Percentiles rank a stretch among this genome's conserved stretches.
These are phyloP conservation scores for Sclerurus mexicanus DNA, from an alignment of 2,113 vertebrate species.

Conservation along the genomic window DNA sequence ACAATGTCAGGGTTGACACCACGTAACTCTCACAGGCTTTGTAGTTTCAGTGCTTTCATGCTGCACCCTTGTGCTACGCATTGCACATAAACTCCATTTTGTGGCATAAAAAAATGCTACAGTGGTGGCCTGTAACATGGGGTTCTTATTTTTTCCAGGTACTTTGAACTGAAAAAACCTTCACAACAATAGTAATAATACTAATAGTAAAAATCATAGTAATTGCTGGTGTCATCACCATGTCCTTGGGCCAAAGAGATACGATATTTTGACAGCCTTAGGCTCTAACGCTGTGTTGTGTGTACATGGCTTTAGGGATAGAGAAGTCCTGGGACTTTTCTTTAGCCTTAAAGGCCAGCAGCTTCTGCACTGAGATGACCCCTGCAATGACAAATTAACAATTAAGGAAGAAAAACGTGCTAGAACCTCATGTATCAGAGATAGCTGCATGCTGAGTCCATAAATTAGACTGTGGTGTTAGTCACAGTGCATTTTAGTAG, in stretches of 20 bases:
- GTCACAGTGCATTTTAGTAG: neutral
- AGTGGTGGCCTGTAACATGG: neutral
- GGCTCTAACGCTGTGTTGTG: neutral
- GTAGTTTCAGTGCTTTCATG: neutral
- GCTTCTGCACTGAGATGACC: neutral
- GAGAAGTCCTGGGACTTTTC: neutral
- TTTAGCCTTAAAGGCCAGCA: neutral
- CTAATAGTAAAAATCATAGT: neutral
- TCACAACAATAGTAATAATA: neutral
- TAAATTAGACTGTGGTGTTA: neutral
- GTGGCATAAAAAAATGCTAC: neutral
- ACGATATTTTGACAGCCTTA: neutral
- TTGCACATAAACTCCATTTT: neutral
- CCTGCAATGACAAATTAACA: neutral
- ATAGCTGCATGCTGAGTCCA: neutral
- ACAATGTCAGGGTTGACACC: neutral
- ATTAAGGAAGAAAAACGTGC: neutral
- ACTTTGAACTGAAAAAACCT: fast-evolving
- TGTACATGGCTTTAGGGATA: neutral
- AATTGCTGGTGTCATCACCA: neutral
- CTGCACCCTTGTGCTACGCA: neutral
- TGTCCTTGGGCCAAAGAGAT: neutral
- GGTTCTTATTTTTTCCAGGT: neutral
- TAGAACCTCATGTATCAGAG: neutral
- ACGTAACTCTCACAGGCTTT: neutral